phyloP scores from a whole-genome alignment of 1,140 invertebrate genomes.

The Eriocheir sinensis region DNA sequence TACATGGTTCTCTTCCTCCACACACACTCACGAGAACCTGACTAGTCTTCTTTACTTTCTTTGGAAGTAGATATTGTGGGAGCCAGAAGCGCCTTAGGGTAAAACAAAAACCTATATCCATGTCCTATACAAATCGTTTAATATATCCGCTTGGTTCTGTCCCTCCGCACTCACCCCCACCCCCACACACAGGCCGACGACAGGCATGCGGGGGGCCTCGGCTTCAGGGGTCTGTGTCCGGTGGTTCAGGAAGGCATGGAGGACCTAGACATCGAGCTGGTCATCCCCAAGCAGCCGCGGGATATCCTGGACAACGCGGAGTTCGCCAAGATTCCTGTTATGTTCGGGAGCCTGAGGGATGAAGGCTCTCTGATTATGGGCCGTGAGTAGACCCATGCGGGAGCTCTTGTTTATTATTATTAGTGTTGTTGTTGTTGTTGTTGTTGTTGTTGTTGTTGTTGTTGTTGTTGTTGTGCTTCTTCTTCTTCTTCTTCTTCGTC shows the following conservation, averaged over 20 bases:
- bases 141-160: too few relatives aligned
- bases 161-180: not conserved
- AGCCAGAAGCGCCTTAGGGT: too few relatives aligned
- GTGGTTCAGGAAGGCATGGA: slow-evolving; percentile 49
- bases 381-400: slow-evolving; percentile 44
- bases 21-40: not conserved
- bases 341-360: slow-evolving; percentile 72
- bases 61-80: not conserved
- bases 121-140: too few relatives aligned
- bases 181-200: slow-evolving; percentile 57
- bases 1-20: not conserved
- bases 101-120: too few relatives aligned
- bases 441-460: not conserved
- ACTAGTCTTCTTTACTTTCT: too few relatives aligned
- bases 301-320: slow-evolving; percentile 17
- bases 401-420: not conserved
- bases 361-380: slow-evolving; percentile 72
- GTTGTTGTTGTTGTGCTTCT: not conserved
- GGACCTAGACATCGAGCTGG: not conserved
- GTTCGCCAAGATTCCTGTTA: slow-evolving; percentile 66
- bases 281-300: slow-evolving; percentile 63
- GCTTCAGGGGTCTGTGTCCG: slow-evolving; percentile 66
- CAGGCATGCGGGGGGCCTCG: slow-evolving; percentile 51
- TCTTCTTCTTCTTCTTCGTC: not conserved
- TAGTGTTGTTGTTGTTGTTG: not conserved